A percentile compares a stretch with the other conserved stretches of the same genome.
Evolutionary conservation across 2,113 vertebrate genomes (phyloP).

Genomic region (Anthoscopus minutus): DNA sequence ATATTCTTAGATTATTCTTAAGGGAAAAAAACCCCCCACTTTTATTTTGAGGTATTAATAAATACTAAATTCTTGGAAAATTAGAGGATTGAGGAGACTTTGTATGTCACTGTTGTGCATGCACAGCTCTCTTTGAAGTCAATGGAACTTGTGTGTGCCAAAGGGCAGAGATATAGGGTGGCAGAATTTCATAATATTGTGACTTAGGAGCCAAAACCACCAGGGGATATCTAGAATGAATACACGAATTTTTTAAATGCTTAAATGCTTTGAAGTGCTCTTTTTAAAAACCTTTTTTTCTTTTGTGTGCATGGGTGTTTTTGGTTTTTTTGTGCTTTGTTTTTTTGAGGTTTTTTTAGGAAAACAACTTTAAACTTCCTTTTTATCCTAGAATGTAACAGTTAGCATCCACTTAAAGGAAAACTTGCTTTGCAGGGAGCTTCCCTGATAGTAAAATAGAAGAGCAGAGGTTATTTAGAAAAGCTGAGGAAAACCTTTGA

Average conservation of each 20-base stretch:
- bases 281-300: accelerated
- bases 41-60: conserved; percentile 30
- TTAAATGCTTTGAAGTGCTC: neutral
- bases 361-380: neutral
- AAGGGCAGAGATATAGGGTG: neutral
- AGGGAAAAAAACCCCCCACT: neutral
- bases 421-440: neutral
- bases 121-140: conserved; percentile 17
- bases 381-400: neutral
- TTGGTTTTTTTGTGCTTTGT: neutral
- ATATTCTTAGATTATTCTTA: neutral
- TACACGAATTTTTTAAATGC: neutral
- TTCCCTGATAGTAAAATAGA: neutral
- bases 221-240: neutral
- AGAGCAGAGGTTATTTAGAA: neutral
- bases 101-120: neutral
- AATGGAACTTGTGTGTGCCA: neutral
- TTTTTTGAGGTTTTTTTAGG: neutral
- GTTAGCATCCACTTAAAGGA: neutral
- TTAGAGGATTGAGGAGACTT: conserved; percentile 28
- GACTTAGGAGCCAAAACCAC: neutral
- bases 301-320: accelerated
- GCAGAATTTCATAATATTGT: neutral
- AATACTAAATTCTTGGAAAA: conserved; percentile 20
- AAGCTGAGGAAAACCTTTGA: neutral